Base-by-base conservation (phyloP, 1,140 invertebrate species). In the Bombus polaris region DNA sequence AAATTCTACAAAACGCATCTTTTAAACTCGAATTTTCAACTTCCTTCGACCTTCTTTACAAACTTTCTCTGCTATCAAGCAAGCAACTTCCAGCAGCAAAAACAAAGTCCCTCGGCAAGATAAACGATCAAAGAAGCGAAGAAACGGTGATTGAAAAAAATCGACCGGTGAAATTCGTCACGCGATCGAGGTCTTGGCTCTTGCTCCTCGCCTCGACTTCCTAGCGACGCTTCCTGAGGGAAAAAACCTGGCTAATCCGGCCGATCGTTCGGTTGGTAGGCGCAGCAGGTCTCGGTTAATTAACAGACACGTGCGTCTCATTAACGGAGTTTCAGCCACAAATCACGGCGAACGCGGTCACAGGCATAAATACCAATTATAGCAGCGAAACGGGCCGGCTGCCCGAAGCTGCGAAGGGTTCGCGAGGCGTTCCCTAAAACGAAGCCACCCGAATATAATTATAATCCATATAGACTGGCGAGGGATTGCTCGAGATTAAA, bases 281-380 rank as follows among this genome's bases (percentile, higher is more conserved):
- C 47, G 76, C 68, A 53, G 70, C 70, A 71, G 87, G 88, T 88
- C 85, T 74, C 83, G 74, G 88, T 92, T 92, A 92, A 92, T 92
- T 92, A 92, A 92, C 84, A 70, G 91, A 87, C 91, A 92, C 90
- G 91, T 92, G 91, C 91, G 91, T 92, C 91, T 92, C 91, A 92
- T 92, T 92, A 92, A 92, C 91, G 42, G 91, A 88, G 88, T 90
- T 92, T 86, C 75, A 87, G 81, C 89, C 91, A 92, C 91, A 92
- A 92, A 92, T 92, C 91, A 92, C 86, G 72, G 71, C n/a, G 18
- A n/a, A 75, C 72, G 81, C 81, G 74, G 87, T 89, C 78, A 88
- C 89, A 53, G 81, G 85, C 91, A 92, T 92, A 92, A 92, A 92
- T 92, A 92, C 91, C 90, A 92, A 92, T 92, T 92, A 92, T 91